Percentiles rank a stretch among this genome's conserved stretches.
These are phyloP conservation scores for Neoarius graeffei DNA, from an alignment of 2,113 vertebrate species.

Conservation along the genomic window DNA sequence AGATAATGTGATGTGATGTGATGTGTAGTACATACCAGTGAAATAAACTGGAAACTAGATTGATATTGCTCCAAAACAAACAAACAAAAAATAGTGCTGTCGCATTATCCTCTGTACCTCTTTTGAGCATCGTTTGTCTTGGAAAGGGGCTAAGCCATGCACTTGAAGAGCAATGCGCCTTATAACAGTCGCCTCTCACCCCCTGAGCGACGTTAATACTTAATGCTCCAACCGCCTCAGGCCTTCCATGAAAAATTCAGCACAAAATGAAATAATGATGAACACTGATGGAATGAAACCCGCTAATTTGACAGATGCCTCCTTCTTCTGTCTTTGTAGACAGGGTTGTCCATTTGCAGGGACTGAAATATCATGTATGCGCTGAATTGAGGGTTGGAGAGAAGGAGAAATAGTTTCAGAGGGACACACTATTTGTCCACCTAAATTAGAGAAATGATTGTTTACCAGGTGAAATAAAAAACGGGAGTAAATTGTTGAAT, in stretches of 20 bases:
- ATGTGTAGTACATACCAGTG: neutral
- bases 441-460: neutral
- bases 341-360: neutral
- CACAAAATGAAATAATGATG: constrained; percentile 75
- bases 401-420: neutral
- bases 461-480: neutral
- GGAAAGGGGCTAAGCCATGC: constrained; percentile 69
- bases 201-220: constrained; percentile 72
- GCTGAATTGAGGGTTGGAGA: neutral
- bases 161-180: constrained; percentile 67
- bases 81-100: neutral
- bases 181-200: constrained; percentile 67
- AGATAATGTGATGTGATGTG: too few species aligned
- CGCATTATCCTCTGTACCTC: neutral
- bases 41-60: neutral
- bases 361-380: neutral
- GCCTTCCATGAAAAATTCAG: constrained; percentile 71
- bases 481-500: neutral
- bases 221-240: constrained; percentile 64
- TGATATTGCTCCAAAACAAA: neutral
- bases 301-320: constrained; percentile 71
- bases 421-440: too few species aligned
- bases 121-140: constrained; percentile 60
- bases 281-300: constrained; percentile 78
- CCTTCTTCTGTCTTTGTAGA: constrained; percentile 19